phyloP scores from a whole-genome alignment of 1,140 invertebrate genomes.

The Tetraneura akinire region DNA sequence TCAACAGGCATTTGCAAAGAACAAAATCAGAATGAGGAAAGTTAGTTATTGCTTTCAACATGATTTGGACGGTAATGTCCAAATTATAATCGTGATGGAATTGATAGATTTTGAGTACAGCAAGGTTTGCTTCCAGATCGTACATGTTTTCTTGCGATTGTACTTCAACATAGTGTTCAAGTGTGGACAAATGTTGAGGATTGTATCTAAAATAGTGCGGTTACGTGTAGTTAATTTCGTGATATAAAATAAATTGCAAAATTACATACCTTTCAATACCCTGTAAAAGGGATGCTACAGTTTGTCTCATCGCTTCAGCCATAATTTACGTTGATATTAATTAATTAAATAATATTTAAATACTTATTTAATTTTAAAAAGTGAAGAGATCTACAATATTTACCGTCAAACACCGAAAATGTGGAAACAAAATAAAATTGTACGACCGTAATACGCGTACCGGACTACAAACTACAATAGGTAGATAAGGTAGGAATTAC shows the following conservation, averaged over 20 bases:
- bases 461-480: too few species aligned
- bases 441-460: too few species aligned
- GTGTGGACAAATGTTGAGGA: constrained; percentile 83
- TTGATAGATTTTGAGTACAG: constrained; percentile 88
- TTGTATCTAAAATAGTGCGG: constrained; percentile 74
- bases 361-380: too few species aligned
- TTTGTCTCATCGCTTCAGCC: constrained; percentile 76
- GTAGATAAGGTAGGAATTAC: too few species aligned
- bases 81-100: constrained; percentile 86
- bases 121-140: constrained; percentile 94
- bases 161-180: constrained; percentile 91
- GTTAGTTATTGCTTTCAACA: constrained; percentile 93
- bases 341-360: background rate
- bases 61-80: constrained; percentile 79
- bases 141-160: constrained; percentile 92
- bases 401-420: background rate
- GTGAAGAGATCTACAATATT: too few species aligned
- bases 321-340: constrained; percentile 57
- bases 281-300: constrained; percentile 72
- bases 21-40: constrained; percentile 96
- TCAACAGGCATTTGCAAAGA: constrained; percentile 91
- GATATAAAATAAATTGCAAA: background rate
- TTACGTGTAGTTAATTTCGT: constrained; percentile 49
- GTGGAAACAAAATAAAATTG: too few species aligned
- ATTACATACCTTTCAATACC: constrained; percentile 74